phyloP scores from a whole-genome alignment of 1,140 invertebrate genomes.

The Paraescarpia echinospica region DNA sequence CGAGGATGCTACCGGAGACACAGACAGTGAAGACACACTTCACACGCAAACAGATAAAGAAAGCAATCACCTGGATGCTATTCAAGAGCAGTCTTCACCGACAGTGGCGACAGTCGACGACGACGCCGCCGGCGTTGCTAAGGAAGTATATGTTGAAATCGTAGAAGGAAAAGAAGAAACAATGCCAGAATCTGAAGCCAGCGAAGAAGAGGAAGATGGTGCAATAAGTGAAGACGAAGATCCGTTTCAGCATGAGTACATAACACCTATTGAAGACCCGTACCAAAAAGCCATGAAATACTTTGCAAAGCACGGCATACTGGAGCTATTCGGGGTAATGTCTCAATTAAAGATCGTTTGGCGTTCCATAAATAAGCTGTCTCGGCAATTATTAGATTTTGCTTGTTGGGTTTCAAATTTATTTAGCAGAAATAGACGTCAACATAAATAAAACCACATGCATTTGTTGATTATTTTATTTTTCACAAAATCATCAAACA shows the following conservation, averaged over 20 bases:
- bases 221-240: not conserved
- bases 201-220: not conserved
- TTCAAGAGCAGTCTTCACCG: not conserved
- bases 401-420: too few relatives aligned
- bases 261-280: slow-evolving; percentile 44
- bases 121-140: not conserved
- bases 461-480: too few relatives aligned
- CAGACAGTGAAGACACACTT: not conserved
- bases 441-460: too few relatives aligned
- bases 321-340: slow-evolving; percentile 50
- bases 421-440: too few relatives aligned
- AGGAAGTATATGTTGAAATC: not conserved
- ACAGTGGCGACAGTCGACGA: not conserved
- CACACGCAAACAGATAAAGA: not conserved
- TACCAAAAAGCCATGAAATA: slow-evolving; percentile 49
- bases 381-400: too few relatives aligned
- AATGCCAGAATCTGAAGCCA: not conserved
- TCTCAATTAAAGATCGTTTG: not conserved
- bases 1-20: not conserved
- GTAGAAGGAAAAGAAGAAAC: not conserved
- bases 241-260: not conserved
- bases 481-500: too few relatives aligned
- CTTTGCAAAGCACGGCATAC: slow-evolving; percentile 49
- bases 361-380: too few relatives aligned
- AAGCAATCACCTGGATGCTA: not conserved